Base-by-base conservation (phyloP, 1,140 invertebrate genomes). In the Euura lappo region DNA sequence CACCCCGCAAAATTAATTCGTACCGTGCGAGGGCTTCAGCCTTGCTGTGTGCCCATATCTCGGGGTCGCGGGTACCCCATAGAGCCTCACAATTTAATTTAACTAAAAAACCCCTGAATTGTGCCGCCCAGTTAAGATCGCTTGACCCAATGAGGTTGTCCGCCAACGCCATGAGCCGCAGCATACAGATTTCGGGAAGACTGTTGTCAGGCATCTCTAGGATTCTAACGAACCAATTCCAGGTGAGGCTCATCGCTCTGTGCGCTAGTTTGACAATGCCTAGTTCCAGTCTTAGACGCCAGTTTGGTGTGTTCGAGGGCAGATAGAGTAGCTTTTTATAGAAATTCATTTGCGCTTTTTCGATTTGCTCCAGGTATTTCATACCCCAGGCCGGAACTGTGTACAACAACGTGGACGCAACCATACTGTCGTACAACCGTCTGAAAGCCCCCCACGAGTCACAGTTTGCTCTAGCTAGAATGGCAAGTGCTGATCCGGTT, bases 341-440 rank as follows among this genome's bases (percentile, higher is more conserved):
- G 51, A 70, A 70, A 13, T 46, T 46, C 45, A 46, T 46, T 70
- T 70, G 69, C n/a, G 69, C 69, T 70, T 70, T 70, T 46, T 70
- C 46, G 13, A 70, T 70, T 47, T 70, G 69, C 45, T 70, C 69
- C 7, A 70, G 69, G 45, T 70, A 70, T 70, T 46, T 70, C n/a
- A 70, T 10, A 51, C 1, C 47, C 47, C 47, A 51, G 11, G 11
- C 47, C 11, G 47, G 47, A 6, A 51, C 47, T 11, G 43, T 46
- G 45, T 70, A 46, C 51, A 70, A 44, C 28, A 70, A 46, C 3
- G 69, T 70, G n/a, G 69, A 70, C 45, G 69, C 42, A n/a, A 70
- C 13, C 69, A 70, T 45, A 70, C 69, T 47, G 44, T 70, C 69
- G 69, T 70, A 70, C n/a, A 70, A 51, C 5, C 28, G 69, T 7